These are phyloP conservation scores for Apocrypta bakeri DNA, from an alignment of 1,140 invertebrate species.

Conservation along the genomic window DNA sequence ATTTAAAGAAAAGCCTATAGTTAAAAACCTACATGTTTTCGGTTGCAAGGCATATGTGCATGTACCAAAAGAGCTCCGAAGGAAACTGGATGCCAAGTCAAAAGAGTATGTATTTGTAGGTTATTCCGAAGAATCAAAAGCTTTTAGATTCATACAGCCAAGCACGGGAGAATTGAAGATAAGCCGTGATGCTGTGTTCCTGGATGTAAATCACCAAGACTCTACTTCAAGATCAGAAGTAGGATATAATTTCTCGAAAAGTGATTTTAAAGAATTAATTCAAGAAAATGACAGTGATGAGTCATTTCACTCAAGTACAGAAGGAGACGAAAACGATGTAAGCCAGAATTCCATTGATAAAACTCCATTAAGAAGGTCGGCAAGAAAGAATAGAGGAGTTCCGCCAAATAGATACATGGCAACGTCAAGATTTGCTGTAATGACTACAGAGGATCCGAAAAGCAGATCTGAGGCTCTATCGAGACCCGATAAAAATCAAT, in stretches of 20 bases:
- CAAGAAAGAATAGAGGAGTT: not conserved
- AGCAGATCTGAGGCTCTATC: not conserved
- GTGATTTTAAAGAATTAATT: not conserved
- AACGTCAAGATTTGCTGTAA: not conserved
- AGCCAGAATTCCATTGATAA: not conserved
- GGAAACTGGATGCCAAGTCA: not conserved
- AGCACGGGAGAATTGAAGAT: not conserved
- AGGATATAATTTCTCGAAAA: too few species aligned
- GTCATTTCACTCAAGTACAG: not conserved
- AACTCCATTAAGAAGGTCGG: not conserved
- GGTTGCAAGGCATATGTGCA: slow-evolving; percentile 36
- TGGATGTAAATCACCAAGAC: slow-evolving; percentile 47
- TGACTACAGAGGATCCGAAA: not conserved
- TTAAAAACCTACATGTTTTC: slow-evolving; percentile 50
- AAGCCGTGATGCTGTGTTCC: slow-evolving; percentile 18
- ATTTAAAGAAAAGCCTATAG: slow-evolving; percentile 56
- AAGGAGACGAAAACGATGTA: too few species aligned
- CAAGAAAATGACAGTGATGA: not conserved
- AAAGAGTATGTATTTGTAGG: not conserved
- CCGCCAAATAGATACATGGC: slow-evolving; percentile 3
- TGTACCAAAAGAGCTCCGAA: slow-evolving; percentile 25
- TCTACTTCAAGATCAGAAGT: not conserved
- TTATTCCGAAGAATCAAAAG: slow-evolving; percentile 2
- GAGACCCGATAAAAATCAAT: not conserved
- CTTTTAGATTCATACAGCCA: not conserved